These are phyloP conservation scores for Archaeoteleia sp. DNA, from an alignment of 2,888 invertebrate genomes.

Conservation along the genomic window DNA sequence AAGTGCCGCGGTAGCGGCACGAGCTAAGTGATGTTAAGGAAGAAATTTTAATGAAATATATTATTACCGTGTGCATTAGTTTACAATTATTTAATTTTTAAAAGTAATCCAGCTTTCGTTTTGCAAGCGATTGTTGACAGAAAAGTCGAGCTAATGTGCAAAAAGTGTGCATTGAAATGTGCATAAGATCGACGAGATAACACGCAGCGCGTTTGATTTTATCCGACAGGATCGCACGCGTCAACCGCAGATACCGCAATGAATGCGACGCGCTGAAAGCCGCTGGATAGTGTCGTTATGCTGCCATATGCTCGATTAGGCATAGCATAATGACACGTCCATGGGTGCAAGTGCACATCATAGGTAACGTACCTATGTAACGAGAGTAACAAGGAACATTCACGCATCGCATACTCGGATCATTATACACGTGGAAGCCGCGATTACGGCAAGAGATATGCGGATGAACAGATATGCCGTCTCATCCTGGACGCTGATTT, in stretches of 20 bases:
- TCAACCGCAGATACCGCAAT: constrained; percentile 47
- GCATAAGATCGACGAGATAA: too few species aligned
- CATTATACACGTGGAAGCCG: constrained; percentile 31
- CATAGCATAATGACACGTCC: constrained; percentile 47
- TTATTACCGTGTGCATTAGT: too few species aligned
- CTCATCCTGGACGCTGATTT: neutral
- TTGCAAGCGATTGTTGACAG: too few species aligned
- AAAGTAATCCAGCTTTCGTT: too few species aligned
- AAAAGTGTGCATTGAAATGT: constrained; percentile 2
- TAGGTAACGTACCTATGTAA: constrained; percentile 30
- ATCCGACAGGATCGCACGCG: constrained; percentile 45
- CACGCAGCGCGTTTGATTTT: constrained; percentile 33
- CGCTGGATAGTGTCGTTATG: constrained; percentile 52
- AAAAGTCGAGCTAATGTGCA: too few species aligned
- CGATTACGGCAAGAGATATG: constrained; percentile 10
- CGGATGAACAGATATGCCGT: constrained; percentile 14
- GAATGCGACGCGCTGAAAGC: constrained; percentile 40
- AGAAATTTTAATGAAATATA: too few species aligned
- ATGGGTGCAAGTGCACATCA: constrained; percentile 24
- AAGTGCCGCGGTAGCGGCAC: too few species aligned
- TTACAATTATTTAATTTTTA: too few species aligned
- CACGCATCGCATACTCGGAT: constrained; percentile 41
- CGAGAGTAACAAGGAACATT: constrained; percentile 44
- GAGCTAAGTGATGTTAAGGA: too few species aligned
- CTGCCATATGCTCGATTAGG: constrained; percentile 51